Evolutionary conservation across 2,888 invertebrate species (phyloP), one percentile per base, ranked within the genome.

Genomic region (Quadroppia sp.): DNA sequence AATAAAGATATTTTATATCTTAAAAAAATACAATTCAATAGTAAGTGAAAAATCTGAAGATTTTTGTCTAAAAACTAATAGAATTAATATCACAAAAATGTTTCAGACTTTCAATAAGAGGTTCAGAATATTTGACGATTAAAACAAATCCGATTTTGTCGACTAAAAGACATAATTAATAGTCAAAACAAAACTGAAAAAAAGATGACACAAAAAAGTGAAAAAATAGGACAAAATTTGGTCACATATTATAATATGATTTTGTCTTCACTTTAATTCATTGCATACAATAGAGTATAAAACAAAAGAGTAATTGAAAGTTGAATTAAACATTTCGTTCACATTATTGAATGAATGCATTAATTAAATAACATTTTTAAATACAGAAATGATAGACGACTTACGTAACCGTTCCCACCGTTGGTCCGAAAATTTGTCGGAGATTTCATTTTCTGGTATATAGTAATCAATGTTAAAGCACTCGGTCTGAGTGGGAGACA

Each of bases 401-500:
- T 87, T 85, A 92, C 92, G 88, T 76, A 89, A 83, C 82, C 90
- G 89, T 77, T 92, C 90, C 88, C 91, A 91, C 77, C 90, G 89
- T 81, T 91, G 90, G 78, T 91, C 90, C 0, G 89, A 88, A 78
- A 91, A 88, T 77, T 88, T 88, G 81, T 89, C 88, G 69, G 90
- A 90, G 81, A 89, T 88, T 82, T 91, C 90, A 81, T 91, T 90
- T 79, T 92, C 91, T 71, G 91, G 90, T 77, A 94, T 90, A 85
- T 91, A 94, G 85, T 95, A 94, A 84, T 94, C 92, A 81, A 94
- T 89, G 85, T 94, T 94, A 84, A 90, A 91, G 85, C 94, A 95
- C 84, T 94, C 92, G 17, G 94, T 94, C 85, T 95, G 94, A 79
- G 94, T 92, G 4, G 94, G 94, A 17, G 82, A 82, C 73, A 81